Conservation (phyloP, 2,113 vertebrate genomes). For the Heterochromis multidens region DNA sequence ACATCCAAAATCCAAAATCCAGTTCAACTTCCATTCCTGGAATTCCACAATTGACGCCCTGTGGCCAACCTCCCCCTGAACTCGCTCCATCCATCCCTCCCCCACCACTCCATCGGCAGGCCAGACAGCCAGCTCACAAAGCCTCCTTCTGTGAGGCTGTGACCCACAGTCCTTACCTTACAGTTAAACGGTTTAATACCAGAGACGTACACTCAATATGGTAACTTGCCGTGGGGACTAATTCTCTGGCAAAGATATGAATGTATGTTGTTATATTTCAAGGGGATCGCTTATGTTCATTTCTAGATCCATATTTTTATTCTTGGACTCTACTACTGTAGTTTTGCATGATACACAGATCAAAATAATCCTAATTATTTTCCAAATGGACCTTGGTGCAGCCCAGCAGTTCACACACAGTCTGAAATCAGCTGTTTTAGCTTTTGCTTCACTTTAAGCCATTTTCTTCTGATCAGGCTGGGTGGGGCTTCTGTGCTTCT, state of each 20-base stretch:
- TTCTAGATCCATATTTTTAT: background rate
- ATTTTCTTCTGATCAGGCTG: background rate
- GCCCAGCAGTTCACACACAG: background rate
- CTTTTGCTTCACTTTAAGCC: background rate
- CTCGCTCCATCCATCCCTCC: conserved; percentile 32
- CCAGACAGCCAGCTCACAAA: conserved; percentile 72
- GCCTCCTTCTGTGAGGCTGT: conserved; percentile 60
- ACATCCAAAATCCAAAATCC: conserved; percentile 50
- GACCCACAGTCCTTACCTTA: conserved; percentile 15
- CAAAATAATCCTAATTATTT: background rate
- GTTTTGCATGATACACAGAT: background rate
- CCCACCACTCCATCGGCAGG: conserved; percentile 31
- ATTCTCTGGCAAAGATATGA: background rate
- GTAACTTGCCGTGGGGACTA: background rate
- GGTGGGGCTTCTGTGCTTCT: background rate
- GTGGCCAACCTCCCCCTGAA: conserved; percentile 67
- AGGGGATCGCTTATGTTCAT: background rate
- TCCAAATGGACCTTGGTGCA: background rate
- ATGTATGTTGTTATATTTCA: no score
- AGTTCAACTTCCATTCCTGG: conserved; percentile 72
- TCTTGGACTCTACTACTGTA: background rate
- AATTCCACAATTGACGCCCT: conserved; percentile 73
- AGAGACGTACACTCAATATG: background rate
- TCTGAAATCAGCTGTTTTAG: background rate
- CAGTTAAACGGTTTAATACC: background rate